Conservation (phyloP, 2,888 invertebrate species). For the Macaria notata region DNA sequence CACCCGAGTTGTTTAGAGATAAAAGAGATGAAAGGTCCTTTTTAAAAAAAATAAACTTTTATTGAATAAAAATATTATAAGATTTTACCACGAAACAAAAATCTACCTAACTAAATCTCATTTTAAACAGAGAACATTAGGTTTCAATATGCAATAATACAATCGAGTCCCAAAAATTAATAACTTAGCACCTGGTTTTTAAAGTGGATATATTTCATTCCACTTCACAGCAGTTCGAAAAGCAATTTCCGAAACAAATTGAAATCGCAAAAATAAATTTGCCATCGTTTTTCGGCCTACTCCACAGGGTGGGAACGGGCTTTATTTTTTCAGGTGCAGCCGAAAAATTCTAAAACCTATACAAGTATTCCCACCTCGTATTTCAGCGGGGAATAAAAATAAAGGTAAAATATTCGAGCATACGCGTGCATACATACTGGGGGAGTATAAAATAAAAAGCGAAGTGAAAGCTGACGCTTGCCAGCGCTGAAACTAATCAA, state of each 20-base stretch:
- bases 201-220: neutral
- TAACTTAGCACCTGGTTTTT: neutral
- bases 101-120: no score
- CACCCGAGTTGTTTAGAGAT: no score
- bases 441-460: slow-evolving; percentile 6
- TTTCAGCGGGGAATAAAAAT: slow-evolving; percentile 27
- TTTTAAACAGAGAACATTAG: no score
- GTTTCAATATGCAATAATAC: no score
- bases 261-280: slow-evolving; percentile 15
- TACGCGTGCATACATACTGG: neutral
- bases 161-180: no score
- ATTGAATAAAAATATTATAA: no score
- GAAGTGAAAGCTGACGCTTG: slow-evolving; percentile 32
- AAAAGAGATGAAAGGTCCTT: no score
- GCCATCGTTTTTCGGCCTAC: slow-evolving; percentile 6
- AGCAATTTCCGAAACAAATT: slow-evolving; percentile 9
- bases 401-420: slow-evolving; percentile 12
- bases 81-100: no score
- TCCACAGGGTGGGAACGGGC: slow-evolving; percentile 5
- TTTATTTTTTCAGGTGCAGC: slow-evolving; percentile 22
- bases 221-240: slow-evolving; percentile 1
- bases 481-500: slow-evolving; percentile 48
- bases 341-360: slow-evolving; percentile 21
- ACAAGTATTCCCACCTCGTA: slow-evolving; percentile 24
- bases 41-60: no score